Percentiles rank a stretch among this genome's conserved stretches.
phyloP scores from a whole-genome alignment of 92 coral and sea anemone species.

The Bergia sp. region DNA sequence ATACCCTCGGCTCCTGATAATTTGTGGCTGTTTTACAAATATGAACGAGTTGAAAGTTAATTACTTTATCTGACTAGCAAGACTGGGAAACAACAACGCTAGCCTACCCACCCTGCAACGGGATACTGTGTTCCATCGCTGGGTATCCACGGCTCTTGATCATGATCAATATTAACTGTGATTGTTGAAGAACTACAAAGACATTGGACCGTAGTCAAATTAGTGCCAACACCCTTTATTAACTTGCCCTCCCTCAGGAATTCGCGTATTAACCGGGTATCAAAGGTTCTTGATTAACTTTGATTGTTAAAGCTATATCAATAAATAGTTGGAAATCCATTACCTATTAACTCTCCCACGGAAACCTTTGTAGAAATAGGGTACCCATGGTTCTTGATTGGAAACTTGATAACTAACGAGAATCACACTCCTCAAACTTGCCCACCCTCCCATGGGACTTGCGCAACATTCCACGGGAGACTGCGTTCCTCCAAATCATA shows the following conservation, averaged over 20 bases:
- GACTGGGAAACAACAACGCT: too few relatives aligned
- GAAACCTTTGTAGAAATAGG: not conserved
- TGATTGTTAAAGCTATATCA: too few relatives aligned
- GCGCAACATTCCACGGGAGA: not conserved
- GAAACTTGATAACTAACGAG: not conserved
- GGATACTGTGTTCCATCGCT: not conserved
- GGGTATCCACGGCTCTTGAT: not conserved
- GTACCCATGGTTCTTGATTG: not conserved
- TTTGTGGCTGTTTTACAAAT: constrained; percentile 52
- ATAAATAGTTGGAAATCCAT: too few relatives aligned
- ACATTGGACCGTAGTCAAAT: too few relatives aligned
- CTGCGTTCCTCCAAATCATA: not conserved
- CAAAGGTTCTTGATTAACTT: too few relatives aligned
- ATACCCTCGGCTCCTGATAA: constrained; percentile 74
- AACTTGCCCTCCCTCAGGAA: too few relatives aligned
- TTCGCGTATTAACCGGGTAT: too few relatives aligned
- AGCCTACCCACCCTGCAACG: not conserved
- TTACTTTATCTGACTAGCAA: not conserved
- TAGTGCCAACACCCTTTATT: too few relatives aligned
- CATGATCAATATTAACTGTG: too few relatives aligned
- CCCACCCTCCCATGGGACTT: not conserved
- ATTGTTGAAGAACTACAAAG: too few relatives aligned
- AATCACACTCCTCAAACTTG: too few relatives aligned
- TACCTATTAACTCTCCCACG: not conserved
- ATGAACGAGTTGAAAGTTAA: not conserved